Conservation (phyloP, 2,888 invertebrate species). For the Tortrix viridana region DNA sequence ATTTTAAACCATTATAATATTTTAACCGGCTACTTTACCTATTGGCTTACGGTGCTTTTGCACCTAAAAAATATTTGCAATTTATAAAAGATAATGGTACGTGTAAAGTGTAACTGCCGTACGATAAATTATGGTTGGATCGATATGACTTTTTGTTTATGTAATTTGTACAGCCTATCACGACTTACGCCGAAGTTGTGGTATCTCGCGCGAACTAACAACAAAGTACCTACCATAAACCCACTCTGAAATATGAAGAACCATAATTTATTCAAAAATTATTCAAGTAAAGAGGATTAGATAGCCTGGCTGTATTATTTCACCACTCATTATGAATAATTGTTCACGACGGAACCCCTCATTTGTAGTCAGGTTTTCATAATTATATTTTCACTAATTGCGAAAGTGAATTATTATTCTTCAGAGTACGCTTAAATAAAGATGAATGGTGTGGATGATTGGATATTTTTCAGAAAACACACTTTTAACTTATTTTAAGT, state of each 20-base stretch:
- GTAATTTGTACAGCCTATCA: background rate
- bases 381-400: constrained; percentile 35
- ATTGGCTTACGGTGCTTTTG: too few species aligned
- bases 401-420: constrained; percentile 27
- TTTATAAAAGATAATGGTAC: too few species aligned
- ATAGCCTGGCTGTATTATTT: constrained; percentile 23
- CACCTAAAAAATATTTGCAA: too few species aligned
- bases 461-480: background rate
- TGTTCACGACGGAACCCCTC: constrained; percentile 24
- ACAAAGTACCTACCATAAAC: background rate
- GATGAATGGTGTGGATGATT: background rate
- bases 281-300: constrained; percentile 9
- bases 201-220: background rate
- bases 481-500: too few species aligned
- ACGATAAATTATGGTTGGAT: too few species aligned
- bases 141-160: too few species aligned
- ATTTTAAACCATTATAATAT: too few species aligned
- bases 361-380: constrained; percentile 34
- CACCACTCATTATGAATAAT: constrained; percentile 36
- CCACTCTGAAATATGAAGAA: background rate
- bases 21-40: too few species aligned
- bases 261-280: constrained; percentile 15
- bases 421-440: constrained; percentile 10
- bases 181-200: background rate
- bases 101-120: too few species aligned